These are phyloP conservation scores for Drosophila serrata DNA, from an alignment of 1,140 invertebrate genomes.

Conservation along the genomic window DNA sequence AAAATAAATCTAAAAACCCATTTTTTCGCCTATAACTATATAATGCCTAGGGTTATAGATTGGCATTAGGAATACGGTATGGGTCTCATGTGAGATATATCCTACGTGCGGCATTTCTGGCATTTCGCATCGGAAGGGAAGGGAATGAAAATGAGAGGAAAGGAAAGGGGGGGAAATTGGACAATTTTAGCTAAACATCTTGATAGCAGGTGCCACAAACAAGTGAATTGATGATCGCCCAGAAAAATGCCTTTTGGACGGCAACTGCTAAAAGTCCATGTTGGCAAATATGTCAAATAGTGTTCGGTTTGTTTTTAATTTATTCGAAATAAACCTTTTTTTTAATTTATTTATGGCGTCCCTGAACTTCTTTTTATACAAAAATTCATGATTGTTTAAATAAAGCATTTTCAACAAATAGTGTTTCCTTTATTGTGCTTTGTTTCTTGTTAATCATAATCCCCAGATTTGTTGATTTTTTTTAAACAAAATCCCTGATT, in stretches of 20 bases:
- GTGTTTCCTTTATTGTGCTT: background rate
- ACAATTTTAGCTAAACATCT: conserved; percentile 60
- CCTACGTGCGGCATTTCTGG: conserved; percentile 53
- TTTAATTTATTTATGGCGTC: background rate
- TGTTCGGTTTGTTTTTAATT: background rate
- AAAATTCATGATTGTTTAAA: background rate
- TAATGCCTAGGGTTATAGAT: background rate
- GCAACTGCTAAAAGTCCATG: conserved; percentile 18
- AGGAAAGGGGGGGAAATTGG: conserved; percentile 18
- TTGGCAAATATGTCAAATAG: conserved; percentile 4
- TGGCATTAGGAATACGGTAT: conserved; percentile 6
- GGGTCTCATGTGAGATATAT: conserved; percentile 40
- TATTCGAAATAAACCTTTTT: background rate
- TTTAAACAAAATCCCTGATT: background rate
- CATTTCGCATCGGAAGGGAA: conserved; percentile 23
- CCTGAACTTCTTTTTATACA: background rate
- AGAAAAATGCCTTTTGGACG: conserved; percentile 16
- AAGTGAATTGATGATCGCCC: conserved; percentile 49
- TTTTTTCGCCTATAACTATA: background rate
- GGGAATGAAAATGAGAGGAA: background rate
- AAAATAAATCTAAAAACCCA: background rate
- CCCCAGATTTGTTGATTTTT: conserved; percentile 1
- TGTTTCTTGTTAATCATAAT: background rate
- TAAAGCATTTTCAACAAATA: background rate
- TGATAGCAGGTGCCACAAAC: conserved; percentile 59